A percentile compares a stretch with the other conserved stretches of the same genome.
Evolutionary conservation across 2,113 vertebrate species (phyloP).

Genomic region (Neogobius melanostomus): DNA sequence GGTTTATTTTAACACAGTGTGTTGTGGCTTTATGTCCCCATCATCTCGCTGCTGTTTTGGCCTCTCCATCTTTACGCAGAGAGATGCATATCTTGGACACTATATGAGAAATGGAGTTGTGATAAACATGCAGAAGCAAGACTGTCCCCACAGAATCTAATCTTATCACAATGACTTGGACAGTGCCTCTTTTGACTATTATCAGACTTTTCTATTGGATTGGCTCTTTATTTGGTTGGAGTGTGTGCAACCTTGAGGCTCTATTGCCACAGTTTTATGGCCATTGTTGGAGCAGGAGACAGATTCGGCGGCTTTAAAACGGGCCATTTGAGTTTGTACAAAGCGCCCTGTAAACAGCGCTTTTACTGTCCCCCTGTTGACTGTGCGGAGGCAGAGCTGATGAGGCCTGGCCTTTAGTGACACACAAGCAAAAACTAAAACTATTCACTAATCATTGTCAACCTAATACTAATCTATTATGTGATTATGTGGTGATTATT

Average conservation of each 20-base stretch:
- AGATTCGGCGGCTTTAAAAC: slow-evolving; percentile 70
- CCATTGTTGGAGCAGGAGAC: slow-evolving; percentile 63
- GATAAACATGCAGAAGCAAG: slow-evolving; percentile 52
- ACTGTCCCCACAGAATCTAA: slow-evolving; percentile 52
- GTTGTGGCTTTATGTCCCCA: slow-evolving; percentile 32
- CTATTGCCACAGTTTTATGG: slow-evolving; percentile 52
- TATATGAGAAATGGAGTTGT: slow-evolving; percentile 37
- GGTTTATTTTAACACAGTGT: slow-evolving; percentile 48
- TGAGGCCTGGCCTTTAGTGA: slow-evolving; percentile 73
- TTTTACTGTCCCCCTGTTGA: slow-evolving; percentile 66
- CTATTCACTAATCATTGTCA: slow-evolving; percentile 36
- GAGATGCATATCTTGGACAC: slow-evolving; percentile 13
- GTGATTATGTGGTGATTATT: too few species aligned
- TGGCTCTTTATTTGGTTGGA: slow-evolving; percentile 24
- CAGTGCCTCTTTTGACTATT: slow-evolving; percentile 37
- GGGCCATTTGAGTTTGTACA: slow-evolving; percentile 65
- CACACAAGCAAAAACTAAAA: slow-evolving; percentile 45
- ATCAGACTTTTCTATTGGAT: slow-evolving; percentile 49
- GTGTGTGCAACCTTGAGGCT: slow-evolving; percentile 53
- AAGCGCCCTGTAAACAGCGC: slow-evolving; percentile 64
- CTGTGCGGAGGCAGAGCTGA: slow-evolving; percentile 65
- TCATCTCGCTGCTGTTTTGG: slow-evolving; percentile 42
- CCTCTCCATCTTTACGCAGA: slow-evolving; percentile 31
- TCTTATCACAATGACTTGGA: slow-evolving; percentile 59
- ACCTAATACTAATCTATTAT: neutral